Conservation (phyloP, 2,113 vertebrate species). For the Orcinus orca region DNA sequence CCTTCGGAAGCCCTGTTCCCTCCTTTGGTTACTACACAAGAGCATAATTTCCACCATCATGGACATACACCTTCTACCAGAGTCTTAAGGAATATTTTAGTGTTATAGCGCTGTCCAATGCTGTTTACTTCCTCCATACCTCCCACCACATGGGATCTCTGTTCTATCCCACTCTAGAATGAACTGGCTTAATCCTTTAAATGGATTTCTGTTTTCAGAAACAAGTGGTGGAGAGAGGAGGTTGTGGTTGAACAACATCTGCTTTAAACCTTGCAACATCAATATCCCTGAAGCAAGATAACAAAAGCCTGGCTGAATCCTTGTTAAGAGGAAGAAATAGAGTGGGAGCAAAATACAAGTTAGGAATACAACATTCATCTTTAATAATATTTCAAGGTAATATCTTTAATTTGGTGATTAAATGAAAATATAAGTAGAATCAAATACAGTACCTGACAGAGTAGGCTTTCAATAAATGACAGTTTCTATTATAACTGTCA, state of each 20-base stretch:
- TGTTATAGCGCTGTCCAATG: neutral
- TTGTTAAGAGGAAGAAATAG: neutral
- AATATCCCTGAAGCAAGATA: neutral
- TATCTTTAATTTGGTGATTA: neutral
- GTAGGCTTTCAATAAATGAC: neutral
- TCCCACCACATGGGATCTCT: neutral
- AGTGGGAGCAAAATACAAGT: neutral
- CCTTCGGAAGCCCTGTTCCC: neutral
- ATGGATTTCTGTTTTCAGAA: neutral
- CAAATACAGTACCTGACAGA: neutral
- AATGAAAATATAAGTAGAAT: conserved; percentile 16
- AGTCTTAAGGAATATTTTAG: neutral
- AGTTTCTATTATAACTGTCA: neutral
- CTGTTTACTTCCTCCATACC: neutral
- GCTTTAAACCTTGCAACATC: neutral
- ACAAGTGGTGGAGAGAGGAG: neutral
- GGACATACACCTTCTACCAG: neutral
- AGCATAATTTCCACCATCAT: neutral
- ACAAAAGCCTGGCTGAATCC: neutral
- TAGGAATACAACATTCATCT: neutral
- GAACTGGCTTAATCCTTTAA: neutral
- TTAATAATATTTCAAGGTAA: neutral
- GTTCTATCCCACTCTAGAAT: neutral
- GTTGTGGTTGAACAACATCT: neutral
- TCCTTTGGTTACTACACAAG: neutral